phyloP scores from a whole-genome alignment of 2,888 invertebrate species.

The Andrena dorsata region DNA sequence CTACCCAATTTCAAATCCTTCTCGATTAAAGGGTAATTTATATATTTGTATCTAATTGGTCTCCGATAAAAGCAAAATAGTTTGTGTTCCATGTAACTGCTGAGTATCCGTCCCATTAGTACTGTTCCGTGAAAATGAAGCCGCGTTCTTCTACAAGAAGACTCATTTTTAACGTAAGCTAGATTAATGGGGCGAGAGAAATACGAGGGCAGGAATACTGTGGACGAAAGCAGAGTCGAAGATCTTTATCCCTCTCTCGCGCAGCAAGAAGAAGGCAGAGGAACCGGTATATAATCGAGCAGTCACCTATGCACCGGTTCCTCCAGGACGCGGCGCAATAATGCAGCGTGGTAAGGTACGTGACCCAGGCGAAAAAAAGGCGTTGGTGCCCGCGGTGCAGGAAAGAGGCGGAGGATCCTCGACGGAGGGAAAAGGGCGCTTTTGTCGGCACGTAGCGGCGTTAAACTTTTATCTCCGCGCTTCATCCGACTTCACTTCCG shows the following conservation, averaged over 20 bases:
- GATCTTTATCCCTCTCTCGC: conserved; percentile 58
- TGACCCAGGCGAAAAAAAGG: conserved; percentile 60
- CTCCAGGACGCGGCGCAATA: conserved; percentile 63
- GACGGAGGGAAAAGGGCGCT: conserved; percentile 48
- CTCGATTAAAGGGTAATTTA: too few relatives aligned
- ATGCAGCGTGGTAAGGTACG: conserved; percentile 64
- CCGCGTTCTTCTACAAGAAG: not conserved
- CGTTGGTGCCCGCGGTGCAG: conserved; percentile 20
- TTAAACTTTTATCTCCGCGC: conserved; percentile 64
- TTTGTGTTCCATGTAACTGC: too few relatives aligned
- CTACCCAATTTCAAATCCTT: too few relatives aligned
- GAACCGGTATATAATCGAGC: conserved; percentile 72
- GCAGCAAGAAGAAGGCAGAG: conserved; percentile 43
- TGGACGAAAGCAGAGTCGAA: conserved; percentile 29
- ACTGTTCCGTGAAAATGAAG: too few relatives aligned
- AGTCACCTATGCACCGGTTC: conserved; percentile 71
- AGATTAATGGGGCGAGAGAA: conserved; percentile 47
- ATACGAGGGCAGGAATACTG: conserved; percentile 38
- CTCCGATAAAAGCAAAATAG: too few relatives aligned
- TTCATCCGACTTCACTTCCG: conserved; percentile 59
- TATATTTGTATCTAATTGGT: too few relatives aligned
- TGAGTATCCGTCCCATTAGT: too few relatives aligned
- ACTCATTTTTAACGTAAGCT: conserved; percentile 54
- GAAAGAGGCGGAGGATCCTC: conserved; percentile 21
- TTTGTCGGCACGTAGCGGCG: conserved; percentile 66